phyloP scores from a whole-genome alignment of 2,797 vertebrate species.

The Sarcoramphus papa region DNA sequence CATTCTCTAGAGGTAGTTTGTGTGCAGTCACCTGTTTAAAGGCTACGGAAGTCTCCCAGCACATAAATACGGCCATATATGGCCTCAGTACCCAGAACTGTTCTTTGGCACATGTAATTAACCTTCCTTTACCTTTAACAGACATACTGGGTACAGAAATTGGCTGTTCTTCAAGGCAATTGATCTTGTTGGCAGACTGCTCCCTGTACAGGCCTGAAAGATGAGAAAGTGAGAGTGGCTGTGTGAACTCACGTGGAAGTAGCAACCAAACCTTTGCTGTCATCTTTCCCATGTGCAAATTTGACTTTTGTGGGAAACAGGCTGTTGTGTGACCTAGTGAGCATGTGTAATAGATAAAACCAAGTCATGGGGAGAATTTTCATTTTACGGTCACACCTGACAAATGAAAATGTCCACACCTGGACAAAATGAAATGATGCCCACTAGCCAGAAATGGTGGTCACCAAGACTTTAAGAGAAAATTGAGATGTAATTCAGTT shows the following conservation, averaged over 20 bases:
- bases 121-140: background rate
- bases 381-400: background rate
- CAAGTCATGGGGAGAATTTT: background rate
- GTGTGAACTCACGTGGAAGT: background rate
- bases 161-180: background rate
- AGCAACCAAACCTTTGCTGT: background rate
- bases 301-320: background rate
- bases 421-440: background rate
- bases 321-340: background rate
- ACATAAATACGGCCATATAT: background rate
- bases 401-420: background rate
- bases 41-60: background rate
- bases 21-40: background rate
- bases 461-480: background rate
- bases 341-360: background rate
- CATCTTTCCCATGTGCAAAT: background rate
- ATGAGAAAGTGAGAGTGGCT: background rate
- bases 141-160: background rate
- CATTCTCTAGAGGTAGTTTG: background rate
- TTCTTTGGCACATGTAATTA: background rate
- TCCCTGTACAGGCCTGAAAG: background rate
- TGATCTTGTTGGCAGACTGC: background rate
- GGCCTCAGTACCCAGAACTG: background rate
- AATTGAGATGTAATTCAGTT: background rate
- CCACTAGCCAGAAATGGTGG: background rate